Base-by-base conservation (phyloP, 2,888 invertebrate genomes). In the Biston stratarius region DNA sequence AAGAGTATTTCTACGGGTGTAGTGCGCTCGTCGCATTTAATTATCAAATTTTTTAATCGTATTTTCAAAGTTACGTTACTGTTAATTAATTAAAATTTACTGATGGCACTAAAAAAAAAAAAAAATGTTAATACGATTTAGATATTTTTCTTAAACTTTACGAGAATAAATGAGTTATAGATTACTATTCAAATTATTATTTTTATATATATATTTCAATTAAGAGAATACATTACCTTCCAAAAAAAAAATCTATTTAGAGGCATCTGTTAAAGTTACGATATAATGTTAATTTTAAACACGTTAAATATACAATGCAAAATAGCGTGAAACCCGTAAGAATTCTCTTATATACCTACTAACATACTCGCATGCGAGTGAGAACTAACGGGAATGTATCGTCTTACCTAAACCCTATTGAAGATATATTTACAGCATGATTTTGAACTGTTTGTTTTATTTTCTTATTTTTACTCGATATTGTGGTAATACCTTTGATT, bases 331-430 rank as follows among this genome's bases (percentile, higher is more conserved):
- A 24, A 42, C 7, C 42, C 55, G 55, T 55, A n/a, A 42, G 9
- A 42, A 42, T 33, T 12, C 42, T 55, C 55, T 55, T 34, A 64
- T 55, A 45, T 56, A 57, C 68, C 72, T 68, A 81, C 80, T 86
- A 81, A 84, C 79, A 79, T 79, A 79, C 81, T 82, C 83, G 91
- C 91, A 91, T 88, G 88, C 74, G 82, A 83, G 85, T 89, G 83
- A 77, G 47, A 75, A 85, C 87, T 91, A 91, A 91, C 86, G n/a
- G 34, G 67, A 62, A 83, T 84, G 85, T 64, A 59, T 33, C 34
- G 55, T 49, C 34, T 45, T 24, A 44, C n/a, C 52, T 59, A 56
- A 62, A 34, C 57, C 52, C 61, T 58, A 57, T 49, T 33, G 47
- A 57, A 42, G 58, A 52, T 14, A 59, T 67, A 42, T 77, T 62